Evolutionary conservation across 2,797 vertebrate species (phyloP).

Genomic region (Huso huso): DNA sequence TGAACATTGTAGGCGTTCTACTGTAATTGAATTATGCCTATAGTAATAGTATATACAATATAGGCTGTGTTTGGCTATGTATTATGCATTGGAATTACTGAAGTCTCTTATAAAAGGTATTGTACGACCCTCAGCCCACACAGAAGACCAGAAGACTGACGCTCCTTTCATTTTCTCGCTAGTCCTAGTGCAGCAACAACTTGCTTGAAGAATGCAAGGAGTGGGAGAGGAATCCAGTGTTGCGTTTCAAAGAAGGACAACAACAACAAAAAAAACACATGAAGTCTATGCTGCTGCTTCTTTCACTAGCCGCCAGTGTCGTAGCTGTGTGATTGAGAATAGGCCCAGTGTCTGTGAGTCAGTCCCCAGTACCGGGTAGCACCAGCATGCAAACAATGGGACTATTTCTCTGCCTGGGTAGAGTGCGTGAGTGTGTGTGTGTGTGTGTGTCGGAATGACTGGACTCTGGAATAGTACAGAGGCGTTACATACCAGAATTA

Average conservation of each 20-base stretch:
- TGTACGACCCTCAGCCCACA: not conserved
- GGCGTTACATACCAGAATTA: constrained; percentile 51
- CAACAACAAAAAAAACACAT: constrained; percentile 21
- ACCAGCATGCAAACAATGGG: constrained; percentile 47
- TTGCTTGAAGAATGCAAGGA: constrained; percentile 44
- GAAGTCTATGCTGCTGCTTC: constrained; percentile 46
- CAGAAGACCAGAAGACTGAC: not conserved
- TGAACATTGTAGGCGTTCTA: too few species aligned
- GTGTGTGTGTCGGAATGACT: constrained; percentile 49
- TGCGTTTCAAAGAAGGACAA: constrained; percentile 49
- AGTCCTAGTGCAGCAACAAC: constrained; percentile 4
- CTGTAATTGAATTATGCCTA: too few species aligned
- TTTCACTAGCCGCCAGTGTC: constrained; percentile 17
- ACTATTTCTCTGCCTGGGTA: constrained; percentile 38
- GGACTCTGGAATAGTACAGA: constrained; percentile 38
- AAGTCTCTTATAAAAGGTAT: not conserved
- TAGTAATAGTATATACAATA: too few species aligned
- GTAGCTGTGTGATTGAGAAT: constrained; percentile 45
- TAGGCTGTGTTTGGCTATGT: too few species aligned
- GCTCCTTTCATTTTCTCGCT: not conserved
- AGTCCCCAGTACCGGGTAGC: constrained; percentile 54
- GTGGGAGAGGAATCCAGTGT: constrained; percentile 52
- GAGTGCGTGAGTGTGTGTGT: constrained; percentile 29
- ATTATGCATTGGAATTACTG: too few species aligned
- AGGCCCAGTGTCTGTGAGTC: constrained; percentile 45